Percentiles rank a stretch among this genome's conserved stretches.
These are phyloP conservation scores for Dysidea cf. avara DNA, from an alignment of 37 sponge, comb jelly and placozoan species.

Conservation along the genomic window DNA sequence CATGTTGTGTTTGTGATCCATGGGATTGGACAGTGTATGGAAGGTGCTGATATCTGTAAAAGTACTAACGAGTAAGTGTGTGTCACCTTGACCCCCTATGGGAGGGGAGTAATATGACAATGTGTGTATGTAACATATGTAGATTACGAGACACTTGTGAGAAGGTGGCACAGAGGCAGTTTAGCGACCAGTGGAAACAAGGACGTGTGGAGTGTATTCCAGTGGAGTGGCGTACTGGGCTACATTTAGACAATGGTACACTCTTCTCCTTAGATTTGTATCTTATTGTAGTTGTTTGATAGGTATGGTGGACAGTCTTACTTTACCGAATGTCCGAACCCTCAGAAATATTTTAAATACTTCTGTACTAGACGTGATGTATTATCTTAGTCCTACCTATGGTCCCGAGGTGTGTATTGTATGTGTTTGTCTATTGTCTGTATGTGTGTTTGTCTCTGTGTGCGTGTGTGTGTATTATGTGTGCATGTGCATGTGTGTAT, in stretches of 20 bases:
- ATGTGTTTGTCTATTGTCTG: background rate
- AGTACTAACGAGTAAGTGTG: slow-evolving; percentile 49
- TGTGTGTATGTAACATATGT: background rate
- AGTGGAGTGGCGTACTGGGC: slow-evolving; percentile 81
- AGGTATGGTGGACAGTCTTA: slow-evolving; percentile 62
- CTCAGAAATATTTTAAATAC: slow-evolving; percentile 67
- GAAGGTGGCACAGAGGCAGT: slow-evolving; percentile 65
- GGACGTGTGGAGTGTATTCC: slow-evolving; percentile 86
- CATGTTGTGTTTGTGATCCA: slow-evolving; percentile 84
- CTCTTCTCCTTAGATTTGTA: background rate
- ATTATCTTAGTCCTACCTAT: slow-evolving; percentile 77
- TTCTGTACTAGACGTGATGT: slow-evolving; percentile 75
- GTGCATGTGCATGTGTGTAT: too few relatives aligned
- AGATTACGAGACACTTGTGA: slow-evolving; percentile 47
- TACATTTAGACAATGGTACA: slow-evolving; percentile 74
- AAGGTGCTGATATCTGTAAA: slow-evolving; percentile 49
- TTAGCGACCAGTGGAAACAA: slow-evolving; percentile 39
- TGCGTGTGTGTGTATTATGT: too few relatives aligned
- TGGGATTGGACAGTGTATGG: slow-evolving; percentile 85
- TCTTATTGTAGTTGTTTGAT: background rate
- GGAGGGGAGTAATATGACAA: background rate
- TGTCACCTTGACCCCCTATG: background rate
- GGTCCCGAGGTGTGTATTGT: slow-evolving; percentile 69
- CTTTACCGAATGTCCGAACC: slow-evolving; percentile 54
- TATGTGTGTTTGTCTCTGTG: too few relatives aligned